Percentiles rank a stretch among this genome's conserved stretches.
phyloP scores from a whole-genome alignment of 2,888 invertebrate genomes.

The Amiota mariae region DNA sequence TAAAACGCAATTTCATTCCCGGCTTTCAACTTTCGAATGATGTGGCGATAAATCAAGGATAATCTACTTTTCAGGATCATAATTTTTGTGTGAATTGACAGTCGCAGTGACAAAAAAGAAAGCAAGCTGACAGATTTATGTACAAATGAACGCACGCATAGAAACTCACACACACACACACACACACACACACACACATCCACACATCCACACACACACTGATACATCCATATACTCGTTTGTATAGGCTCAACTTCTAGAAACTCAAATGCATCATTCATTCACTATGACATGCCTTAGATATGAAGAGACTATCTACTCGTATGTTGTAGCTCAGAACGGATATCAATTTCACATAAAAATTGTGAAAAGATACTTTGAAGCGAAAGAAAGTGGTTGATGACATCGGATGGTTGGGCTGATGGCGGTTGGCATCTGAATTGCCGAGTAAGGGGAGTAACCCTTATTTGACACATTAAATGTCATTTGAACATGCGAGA shows the following conservation, averaged over 20 bases:
- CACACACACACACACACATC: slow-evolving; percentile 37
- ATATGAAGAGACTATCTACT: slow-evolving; percentile 32
- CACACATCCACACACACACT: slow-evolving; percentile 36
- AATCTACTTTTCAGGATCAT: slow-evolving; percentile 74
- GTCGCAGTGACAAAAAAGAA: slow-evolving; percentile 67
- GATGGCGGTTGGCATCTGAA: slow-evolving; percentile 28
- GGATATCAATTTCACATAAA: slow-evolving; percentile 72
- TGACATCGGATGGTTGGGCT: slow-evolving; percentile 43
- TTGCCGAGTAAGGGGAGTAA: slow-evolving; percentile 47
- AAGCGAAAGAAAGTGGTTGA: slow-evolving; percentile 56
- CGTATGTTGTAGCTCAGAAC: slow-evolving; percentile 45
- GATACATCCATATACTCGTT: slow-evolving; percentile 13
- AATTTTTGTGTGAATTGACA: slow-evolving; percentile 74
- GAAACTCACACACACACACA: slow-evolving; percentile 46
- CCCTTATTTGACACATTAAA: slow-evolving; percentile 71
- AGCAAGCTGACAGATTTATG: slow-evolving; percentile 72
- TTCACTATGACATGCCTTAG: slow-evolving; percentile 23
- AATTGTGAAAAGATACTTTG: slow-evolving; percentile 50
- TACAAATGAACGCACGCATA: slow-evolving; percentile 50
- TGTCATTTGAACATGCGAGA: slow-evolving; percentile 67
- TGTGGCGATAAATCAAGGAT: slow-evolving; percentile 73
- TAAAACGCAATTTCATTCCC: slow-evolving; percentile 58
- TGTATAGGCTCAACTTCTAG: neutral
- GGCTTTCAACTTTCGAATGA: slow-evolving; percentile 67
- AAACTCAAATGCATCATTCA: slow-evolving; percentile 17